Evolutionary conservation across 2,113 vertebrate species (phyloP), one percentile per base, ranked within the genome.

Genomic region (Dicaeum eximium): DNA sequence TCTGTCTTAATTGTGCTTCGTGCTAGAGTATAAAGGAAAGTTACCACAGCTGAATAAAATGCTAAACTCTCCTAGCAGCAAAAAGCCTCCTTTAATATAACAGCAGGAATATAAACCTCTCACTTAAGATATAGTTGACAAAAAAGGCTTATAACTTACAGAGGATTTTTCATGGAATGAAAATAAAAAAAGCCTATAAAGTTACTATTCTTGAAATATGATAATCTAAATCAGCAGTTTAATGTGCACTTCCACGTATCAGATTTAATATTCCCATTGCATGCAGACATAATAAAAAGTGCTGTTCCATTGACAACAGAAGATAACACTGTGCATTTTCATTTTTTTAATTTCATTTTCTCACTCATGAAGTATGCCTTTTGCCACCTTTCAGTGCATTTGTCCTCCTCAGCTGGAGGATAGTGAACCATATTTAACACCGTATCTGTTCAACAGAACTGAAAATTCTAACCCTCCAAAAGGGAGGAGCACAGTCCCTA

Each of bases 31-130:
- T 24, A 60, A 69, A 66, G n/a, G 80, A 61, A 80, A 86, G 48
- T 86, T 87, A 57, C 51, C 69, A 81, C 65, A 65, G 62, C 45
- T 92, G 85, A 93, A 83, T 93, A 86, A 92, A 95, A 91, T 21
- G 47, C 47, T 51, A 20, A 94, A 78, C 21, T 88, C 69, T 86
- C 30, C 57, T 74, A 72, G 86, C 56, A 91, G 77, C 80, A 64
- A 86, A 93, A 91, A 57, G 15, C 37, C 23, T 93, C 48, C 58
- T 86, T 92, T 84, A 66, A 62, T 56, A 19, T 53, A 86, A 44
- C 10, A 86, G 38, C 31, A 77, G 60, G 72, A 95, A 67, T 79
- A 94, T 81, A 93, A 94, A 84, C 64, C 56, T 89, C 94, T 95
- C 66, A 54, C 24, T 88, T 86, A 53, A 93, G 85, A 64, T 81